A percentile compares a stretch with the other conserved stretches of the same genome.
Conservation (phyloP, 37 sponge, comb jelly and placozoan genomes). For the Diacarnus erythraeanus region DNA sequence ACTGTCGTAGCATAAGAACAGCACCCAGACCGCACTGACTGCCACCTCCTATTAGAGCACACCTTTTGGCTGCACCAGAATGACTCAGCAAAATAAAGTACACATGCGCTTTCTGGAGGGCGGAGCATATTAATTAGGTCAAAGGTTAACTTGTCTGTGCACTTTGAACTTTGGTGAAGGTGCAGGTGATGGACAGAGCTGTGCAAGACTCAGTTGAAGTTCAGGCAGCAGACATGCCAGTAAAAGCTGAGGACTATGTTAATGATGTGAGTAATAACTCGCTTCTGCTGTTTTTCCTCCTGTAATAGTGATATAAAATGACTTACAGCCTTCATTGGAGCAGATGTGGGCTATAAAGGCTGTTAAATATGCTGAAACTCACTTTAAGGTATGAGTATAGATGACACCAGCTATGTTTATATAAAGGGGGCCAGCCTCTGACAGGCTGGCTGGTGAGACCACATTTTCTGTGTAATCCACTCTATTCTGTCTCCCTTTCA, state of each 20-base stretch:
- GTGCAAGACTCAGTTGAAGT: no score
- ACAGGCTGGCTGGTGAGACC: no score
- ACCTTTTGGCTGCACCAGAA: constrained; percentile 29
- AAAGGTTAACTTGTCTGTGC: neutral
- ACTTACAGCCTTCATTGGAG: constrained; percentile 53
- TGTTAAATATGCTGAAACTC: constrained; percentile 81
- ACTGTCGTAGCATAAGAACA: no score
- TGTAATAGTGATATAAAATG: neutral
- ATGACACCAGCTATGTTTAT: neutral
- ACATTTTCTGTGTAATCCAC: no score
- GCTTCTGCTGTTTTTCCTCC: neutral
- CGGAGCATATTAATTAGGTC: constrained; percentile 8
- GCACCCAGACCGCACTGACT: neutral
- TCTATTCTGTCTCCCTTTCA: no score
- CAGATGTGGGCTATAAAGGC: constrained; percentile 82
- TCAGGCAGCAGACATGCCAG: constrained; percentile 11
- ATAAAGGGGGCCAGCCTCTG: no score
- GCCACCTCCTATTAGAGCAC: neutral
- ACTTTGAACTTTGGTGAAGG: no score
- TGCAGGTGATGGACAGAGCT: no score
- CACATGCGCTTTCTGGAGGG: constrained; percentile 2
- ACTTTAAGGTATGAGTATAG: constrained; percentile 70
- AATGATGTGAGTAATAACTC: constrained; percentile 43
- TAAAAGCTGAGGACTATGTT: constrained; percentile 55
- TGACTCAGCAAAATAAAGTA: constrained; percentile 46